phyloP scores from a whole-genome alignment of 2,113 vertebrate genomes.

The Loxodonta africana region DNA sequence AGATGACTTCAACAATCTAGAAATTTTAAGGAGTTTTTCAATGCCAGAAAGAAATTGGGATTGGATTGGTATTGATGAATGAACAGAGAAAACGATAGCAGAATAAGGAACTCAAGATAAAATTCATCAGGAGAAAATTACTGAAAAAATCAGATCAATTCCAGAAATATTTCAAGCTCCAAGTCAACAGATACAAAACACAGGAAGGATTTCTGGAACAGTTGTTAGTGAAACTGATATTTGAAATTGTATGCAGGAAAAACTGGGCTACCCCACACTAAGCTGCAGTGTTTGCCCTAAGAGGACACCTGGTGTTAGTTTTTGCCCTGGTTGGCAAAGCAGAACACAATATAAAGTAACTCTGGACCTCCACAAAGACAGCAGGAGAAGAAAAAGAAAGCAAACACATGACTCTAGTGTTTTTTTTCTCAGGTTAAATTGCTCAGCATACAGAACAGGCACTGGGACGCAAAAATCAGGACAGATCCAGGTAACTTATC shows the following conservation, averaged over 20 bases:
- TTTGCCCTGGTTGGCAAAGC: not conserved
- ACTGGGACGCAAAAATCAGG: not conserved
- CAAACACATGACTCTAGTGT: not conserved
- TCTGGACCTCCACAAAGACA: not conserved
- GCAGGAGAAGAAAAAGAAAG: not conserved
- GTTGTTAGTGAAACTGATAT: constrained; percentile 24
- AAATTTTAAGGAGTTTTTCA: constrained; percentile 40
- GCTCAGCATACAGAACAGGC: not conserved
- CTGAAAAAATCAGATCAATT: constrained; percentile 37
- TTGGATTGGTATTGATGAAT: not conserved
- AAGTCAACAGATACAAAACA: constrained; percentile 53
- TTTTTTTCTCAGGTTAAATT: not conserved
- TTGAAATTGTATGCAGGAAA: constrained; percentile 8
- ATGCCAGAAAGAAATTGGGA: constrained; percentile 8
- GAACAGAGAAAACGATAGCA: not conserved
- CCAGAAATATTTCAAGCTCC: constrained; percentile 36
- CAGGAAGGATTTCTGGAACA: constrained; percentile 16
- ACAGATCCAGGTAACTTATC: not conserved
- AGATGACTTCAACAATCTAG: not conserved
- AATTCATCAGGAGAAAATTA: constrained; percentile 61
- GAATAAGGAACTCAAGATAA: constrained; percentile 1
- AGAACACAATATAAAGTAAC: not conserved
- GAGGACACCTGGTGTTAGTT: not conserved
- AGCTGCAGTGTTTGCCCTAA: not conserved
- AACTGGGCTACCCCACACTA: not conserved